Conservation (phyloP, 2,113 vertebrate genomes). For the Colistium nudipinnis region DNA sequence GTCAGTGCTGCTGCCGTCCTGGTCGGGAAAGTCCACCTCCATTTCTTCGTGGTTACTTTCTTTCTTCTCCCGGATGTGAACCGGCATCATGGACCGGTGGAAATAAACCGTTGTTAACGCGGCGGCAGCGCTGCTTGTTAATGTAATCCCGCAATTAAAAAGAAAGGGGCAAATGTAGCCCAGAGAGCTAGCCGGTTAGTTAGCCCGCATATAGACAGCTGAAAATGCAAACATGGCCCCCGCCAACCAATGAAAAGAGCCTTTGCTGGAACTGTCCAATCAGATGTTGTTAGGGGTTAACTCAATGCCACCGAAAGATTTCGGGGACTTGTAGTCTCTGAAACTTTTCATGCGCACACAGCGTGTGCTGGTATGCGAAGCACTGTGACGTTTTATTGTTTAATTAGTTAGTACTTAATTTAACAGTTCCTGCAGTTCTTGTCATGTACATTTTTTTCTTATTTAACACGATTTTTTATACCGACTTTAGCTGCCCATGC, state of each 20-base stretch:
- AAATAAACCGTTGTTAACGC: not conserved
- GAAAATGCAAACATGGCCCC: constrained; percentile 61
- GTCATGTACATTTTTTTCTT: not conserved
- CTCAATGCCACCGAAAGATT: fast-evolving
- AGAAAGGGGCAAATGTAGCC: constrained; percentile 21
- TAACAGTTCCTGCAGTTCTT: no score
- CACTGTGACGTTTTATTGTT: no score
- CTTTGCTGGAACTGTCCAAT: constrained; percentile 55
- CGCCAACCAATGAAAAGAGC: constrained; percentile 61
- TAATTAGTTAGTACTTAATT: no score
- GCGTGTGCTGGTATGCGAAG: no score
- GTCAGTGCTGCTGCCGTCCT: constrained; percentile 94
- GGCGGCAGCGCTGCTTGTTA: not conserved
- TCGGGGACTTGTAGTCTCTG: constrained; percentile 64
- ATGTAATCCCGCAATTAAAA: constrained; percentile 7
- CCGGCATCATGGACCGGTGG: constrained; percentile 84
- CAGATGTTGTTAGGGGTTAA: not conserved
- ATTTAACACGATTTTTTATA: no score
- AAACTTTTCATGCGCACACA: not conserved
- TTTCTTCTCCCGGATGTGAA: constrained; percentile 95
- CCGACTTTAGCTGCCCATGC: no score
- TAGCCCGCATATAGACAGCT: constrained; percentile 58
- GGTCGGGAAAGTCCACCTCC: constrained; percentile 96
- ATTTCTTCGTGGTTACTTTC: constrained; percentile 96
- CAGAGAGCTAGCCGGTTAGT: constrained; percentile 68